Conservation (phyloP, 2,113 vertebrate species). For the Trachemys scripta region DNA sequence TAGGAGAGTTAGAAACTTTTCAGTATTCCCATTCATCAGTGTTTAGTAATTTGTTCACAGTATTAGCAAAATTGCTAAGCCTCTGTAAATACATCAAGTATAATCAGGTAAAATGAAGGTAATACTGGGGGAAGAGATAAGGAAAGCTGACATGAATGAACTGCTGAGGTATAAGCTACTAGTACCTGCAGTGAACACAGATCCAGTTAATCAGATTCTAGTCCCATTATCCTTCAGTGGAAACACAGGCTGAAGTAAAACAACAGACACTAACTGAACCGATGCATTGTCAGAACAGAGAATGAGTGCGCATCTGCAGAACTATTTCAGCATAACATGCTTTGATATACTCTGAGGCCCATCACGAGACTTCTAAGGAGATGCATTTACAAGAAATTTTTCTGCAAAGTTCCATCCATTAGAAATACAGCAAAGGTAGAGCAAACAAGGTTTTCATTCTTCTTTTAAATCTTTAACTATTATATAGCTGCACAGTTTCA, state of each 20-base stretch:
- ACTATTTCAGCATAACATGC: not conserved
- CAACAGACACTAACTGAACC: not conserved
- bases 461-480: not conserved
- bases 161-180: not conserved
- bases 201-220: not conserved
- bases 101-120: not conserved
- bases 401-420: not conserved
- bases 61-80: fast-evolving
- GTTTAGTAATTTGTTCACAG: not conserved
- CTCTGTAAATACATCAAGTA: not conserved
- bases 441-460: not conserved
- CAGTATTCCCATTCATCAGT: not conserved
- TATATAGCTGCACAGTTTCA: not conserved
- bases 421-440: not conserved
- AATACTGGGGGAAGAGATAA: not conserved
- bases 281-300: not conserved
- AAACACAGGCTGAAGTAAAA: conserved; percentile 12
- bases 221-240: not conserved
- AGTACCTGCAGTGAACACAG: not conserved
- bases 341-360: not conserved
- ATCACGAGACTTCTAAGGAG: not conserved
- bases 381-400: not conserved
- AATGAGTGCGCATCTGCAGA: not conserved
- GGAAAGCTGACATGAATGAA: conserved; percentile 5
- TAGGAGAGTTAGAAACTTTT: not conserved